Conservation (phyloP, 37 sponge, comb jelly and placozoan genomes). For the Beroe forskalii region DNA sequence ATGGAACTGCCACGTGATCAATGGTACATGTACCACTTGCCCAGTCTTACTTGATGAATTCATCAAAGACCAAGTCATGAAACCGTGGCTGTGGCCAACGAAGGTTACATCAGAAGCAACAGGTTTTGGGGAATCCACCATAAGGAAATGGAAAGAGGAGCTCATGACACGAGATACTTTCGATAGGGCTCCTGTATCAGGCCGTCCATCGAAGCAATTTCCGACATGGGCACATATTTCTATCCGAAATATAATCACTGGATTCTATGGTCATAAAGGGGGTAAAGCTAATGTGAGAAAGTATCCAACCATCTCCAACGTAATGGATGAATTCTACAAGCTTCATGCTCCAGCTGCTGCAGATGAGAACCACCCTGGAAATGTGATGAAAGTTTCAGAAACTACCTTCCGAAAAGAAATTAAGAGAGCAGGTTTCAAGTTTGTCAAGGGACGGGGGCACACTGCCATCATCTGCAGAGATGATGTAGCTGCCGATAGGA, state of each 20-base stretch:
- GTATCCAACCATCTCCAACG: not conserved
- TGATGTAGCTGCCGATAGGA: not conserved
- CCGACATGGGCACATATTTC: not conserved
- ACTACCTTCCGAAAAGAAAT: not conserved
- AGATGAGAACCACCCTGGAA: not conserved
- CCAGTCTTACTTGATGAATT: not conserved
- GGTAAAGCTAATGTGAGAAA: not conserved
- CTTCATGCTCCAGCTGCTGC: not conserved
- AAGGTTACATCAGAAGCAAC: not conserved
- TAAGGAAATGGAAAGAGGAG: not conserved
- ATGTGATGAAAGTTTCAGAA: not conserved
- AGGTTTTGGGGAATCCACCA: not conserved
- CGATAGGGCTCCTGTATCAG: not conserved
- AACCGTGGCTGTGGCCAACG: not conserved
- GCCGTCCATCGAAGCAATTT: not conserved
- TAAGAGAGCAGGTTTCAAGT: not conserved
- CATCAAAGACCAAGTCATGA: not conserved
- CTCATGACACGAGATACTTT: not conserved
- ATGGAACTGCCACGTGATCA: not conserved
- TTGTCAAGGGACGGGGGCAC: not conserved
- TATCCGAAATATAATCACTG: not conserved
- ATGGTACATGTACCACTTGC: not conserved
- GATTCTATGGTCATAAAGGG: not conserved
- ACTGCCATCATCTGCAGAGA: not conserved
- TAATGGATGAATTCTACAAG: not conserved